Conservation (phyloP, 2,797 vertebrate genomes). For the Potorous gilbertii region DNA sequence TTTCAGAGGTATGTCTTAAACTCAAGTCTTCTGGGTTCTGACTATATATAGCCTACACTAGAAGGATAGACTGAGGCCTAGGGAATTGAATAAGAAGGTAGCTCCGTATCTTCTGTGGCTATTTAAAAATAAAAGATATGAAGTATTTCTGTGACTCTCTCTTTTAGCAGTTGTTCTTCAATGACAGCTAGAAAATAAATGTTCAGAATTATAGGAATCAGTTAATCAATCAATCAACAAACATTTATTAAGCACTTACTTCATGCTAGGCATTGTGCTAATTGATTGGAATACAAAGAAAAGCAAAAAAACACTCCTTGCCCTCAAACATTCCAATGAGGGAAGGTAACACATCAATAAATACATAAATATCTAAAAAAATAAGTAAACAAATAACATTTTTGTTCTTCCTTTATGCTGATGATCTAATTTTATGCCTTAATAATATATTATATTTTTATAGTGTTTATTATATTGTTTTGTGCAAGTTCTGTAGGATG, state of each 20-base stretch:
- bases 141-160: neutral
- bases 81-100: too few species aligned
- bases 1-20: neutral
- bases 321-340: neutral
- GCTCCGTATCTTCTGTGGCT: neutral
- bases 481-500: neutral
- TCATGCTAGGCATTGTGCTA: neutral
- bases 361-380: neutral
- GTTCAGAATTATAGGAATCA: neutral
- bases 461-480: neutral
- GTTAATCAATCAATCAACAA: neutral
- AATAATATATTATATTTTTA: neutral
- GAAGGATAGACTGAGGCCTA: neutral
- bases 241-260: neutral
- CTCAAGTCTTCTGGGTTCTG: too few species aligned
- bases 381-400: neutral
- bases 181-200: neutral
- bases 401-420: neutral
- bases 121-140: neutral
- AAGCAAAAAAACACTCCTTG: neutral
- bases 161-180: neutral
- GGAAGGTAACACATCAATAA: neutral
- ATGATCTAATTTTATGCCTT: neutral
- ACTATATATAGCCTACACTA: neutral
- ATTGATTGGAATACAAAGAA: neutral